Base-by-base conservation (phyloP, 1,140 invertebrate species). In the Uloborus diversus region DNA sequence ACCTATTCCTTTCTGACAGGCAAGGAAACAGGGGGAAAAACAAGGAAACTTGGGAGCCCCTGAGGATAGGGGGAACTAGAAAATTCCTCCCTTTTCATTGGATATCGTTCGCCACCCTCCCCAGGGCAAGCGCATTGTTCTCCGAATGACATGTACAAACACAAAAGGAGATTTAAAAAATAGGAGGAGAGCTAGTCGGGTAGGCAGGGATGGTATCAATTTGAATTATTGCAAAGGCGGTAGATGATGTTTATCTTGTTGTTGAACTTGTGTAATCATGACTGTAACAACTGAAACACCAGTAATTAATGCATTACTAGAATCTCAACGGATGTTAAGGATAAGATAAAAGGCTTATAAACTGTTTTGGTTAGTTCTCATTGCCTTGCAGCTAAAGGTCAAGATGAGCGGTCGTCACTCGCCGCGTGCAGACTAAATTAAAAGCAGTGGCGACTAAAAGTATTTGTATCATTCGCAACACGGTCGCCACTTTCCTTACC, bases 31-130 rank as follows among this genome's bases (percentile, higher is more conserved):
- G 51, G 9, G 37, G 37, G 37, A 51, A n/a, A 68, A 27, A 32
- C 9, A 70, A 28, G 57, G 66, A 56, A 30, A 35, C 66, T n/a
- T n/a, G n/a, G n/a, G n/a, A n/a, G n/a, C 66, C 49, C 30, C 27
- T 2, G 49, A 70, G 66, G 66, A 30, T n/a, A 20, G 64, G 25
- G 47, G 4, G 35, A 33, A 35, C 7, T n/a, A 2, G 25, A 23
- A 3, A 30, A 20, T 56, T 35, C 57, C 66, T 70, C 57, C 66
- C 27, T 70, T 70, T 70, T 56, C 51, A 70, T 70, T 70, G 66
- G 66, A 33, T 70, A 70, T 70, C 66, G 17, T 32, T 27, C n/a
- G 17, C 51, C 32, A 14, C 30, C 32, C 51, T 56, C 27, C 66
- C 66, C 30, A 23, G 30, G 28, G 66, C 49, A 57, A 70, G 20